Evolutionary conservation across 2,888 invertebrate species (phyloP), one percentile per base, ranked within the genome.

Genomic region (Dolichopus griseipennis): DNA sequence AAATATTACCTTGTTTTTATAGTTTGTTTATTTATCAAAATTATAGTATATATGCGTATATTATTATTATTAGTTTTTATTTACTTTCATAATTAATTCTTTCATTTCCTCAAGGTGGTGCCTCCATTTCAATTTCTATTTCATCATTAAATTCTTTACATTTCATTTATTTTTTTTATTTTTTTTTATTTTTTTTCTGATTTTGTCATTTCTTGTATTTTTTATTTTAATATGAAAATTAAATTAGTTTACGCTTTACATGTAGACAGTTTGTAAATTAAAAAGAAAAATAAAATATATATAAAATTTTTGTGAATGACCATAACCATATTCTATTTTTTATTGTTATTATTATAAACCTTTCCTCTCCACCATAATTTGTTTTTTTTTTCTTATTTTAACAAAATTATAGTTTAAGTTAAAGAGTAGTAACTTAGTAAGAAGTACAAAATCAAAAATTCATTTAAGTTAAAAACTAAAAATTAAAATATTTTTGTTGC

Each of bases 401-500:
- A 41, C 9, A 12, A 15, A n/a, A 12, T 41, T 41, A 41, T 41
- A 41, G 12, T 12, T 41, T 6, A 41, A 41, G 15, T 12, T 41
- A 41, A 41, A 41, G 15, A 41, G 41, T 41, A 41, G 41, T 41
- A 12, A 41, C 9, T 41, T 12, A 41, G 8, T 18, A 52, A 52
- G 18, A 12, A n/a, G n/a, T n/a, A n/a, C n/a, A 52, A 52, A 52
- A 52, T 12, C 43, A 52, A 52, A 4, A 52, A 52, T 52, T 12
- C 2, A 2, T 52, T 52, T 52, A n/a, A 6, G 52, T 52, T 52
- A 52, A 52, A 37, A 52, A 52, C 15, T 52, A 52, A 52, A 12
- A 52, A 52, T 52, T 52, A 18, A 52, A 52, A 52, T 52, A 52
- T 52, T 52, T 52, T 52, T 52, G n/a, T 52, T 52, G 52, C 52